Base-by-base conservation (phyloP, 2,797 vertebrate species). In the Helarctos malayanus region DNA sequence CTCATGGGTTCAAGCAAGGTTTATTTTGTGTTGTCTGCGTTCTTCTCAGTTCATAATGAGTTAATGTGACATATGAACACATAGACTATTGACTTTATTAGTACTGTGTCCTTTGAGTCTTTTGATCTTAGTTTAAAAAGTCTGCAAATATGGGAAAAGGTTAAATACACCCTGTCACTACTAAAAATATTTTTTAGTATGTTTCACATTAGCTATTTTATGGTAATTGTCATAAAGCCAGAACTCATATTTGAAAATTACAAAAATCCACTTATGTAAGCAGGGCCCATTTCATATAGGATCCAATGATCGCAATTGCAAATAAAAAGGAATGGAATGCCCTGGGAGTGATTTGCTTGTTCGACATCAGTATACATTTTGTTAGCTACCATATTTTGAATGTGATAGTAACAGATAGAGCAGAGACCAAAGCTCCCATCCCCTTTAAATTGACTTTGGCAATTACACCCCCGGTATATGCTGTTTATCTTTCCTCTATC, bases 1-100 rank as follows among this genome's bases (percentile, higher is more conserved):
- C 16, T 95, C 7, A 47, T 45, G 7, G 85, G 2, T 95, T 98
- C 32, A 94, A 0, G 0, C 41, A 96, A 96, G 11, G 1, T 38
- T 97, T 95, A 96, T 92, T 95, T 97, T 97, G 89, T 95, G 41
- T 94, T 49, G 5, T 32, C 49, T 92, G 87, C 85, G 47, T 97
- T 97, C 69, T 56, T 94, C 23, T 95, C 59, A 76, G 61, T 94
- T 69, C 47, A 52, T n/a, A 57, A 18, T 95, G 94, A 47, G 82
- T 32, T 79, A 86, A 61, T 68, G 86, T 16, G 65, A 73, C 73
- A 65, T n/a, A 83, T 54, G 54, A 97, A 83, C 87, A 81, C 49
- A 96, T 65, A 98, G 82, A 84, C 59, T 84, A 80, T 80, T 47
- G 29, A 61, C 75, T 98, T 97, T 96, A 82, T 84, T 38, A 8